Evolutionary conservation across 2,888 invertebrate species (phyloP).

Genomic region (Lacanobia oleracea): DNA sequence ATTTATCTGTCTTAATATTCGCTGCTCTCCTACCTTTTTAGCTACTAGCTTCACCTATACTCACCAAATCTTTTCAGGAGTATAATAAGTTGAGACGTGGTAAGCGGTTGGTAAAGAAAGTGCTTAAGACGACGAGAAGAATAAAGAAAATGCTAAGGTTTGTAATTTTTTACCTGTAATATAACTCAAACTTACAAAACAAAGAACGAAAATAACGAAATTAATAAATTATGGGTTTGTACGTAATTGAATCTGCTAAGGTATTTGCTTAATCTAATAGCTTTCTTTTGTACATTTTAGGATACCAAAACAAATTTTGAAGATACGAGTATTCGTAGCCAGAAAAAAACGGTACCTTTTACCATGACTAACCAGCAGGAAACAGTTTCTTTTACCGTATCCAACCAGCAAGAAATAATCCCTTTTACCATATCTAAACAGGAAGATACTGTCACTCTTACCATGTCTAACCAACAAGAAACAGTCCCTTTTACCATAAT

Average conservation of each 20-base stretch:
- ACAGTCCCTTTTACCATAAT: background rate
- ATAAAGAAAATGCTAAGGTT: conserved; percentile 30
- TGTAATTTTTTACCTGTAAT: conserved; percentile 15
- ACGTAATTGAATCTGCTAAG: background rate
- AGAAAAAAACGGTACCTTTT: conserved; percentile 9
- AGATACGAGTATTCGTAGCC: conserved; percentile 14
- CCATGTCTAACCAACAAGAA: conserved; percentile 14
- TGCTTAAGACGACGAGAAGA: conserved; percentile 30
- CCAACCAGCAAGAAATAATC: background rate
- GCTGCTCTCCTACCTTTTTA: conserved; percentile 6
- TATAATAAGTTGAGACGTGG: conserved; percentile 33
- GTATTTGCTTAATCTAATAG: conserved; percentile 8
- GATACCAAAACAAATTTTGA: conserved; percentile 19
- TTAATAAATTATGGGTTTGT: conserved; percentile 8
- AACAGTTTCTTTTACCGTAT: conserved; percentile 5
- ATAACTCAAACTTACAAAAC: conserved; percentile 16
- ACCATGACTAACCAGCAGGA: conserved; percentile 18
- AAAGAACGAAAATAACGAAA: background rate
- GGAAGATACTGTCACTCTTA: conserved; percentile 1
- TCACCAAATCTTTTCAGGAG: conserved; percentile 25
- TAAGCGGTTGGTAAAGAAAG: conserved; percentile 24
- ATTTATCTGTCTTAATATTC: background rate
- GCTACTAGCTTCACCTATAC: conserved; percentile 22
- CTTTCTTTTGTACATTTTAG: conserved; percentile 29
- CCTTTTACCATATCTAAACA: background rate